Percentiles rank a stretch among this genome's conserved stretches.
Evolutionary conservation across 1,140 invertebrate genomes (phyloP).

Genomic region (Zaprionus gabonicus): DNA sequence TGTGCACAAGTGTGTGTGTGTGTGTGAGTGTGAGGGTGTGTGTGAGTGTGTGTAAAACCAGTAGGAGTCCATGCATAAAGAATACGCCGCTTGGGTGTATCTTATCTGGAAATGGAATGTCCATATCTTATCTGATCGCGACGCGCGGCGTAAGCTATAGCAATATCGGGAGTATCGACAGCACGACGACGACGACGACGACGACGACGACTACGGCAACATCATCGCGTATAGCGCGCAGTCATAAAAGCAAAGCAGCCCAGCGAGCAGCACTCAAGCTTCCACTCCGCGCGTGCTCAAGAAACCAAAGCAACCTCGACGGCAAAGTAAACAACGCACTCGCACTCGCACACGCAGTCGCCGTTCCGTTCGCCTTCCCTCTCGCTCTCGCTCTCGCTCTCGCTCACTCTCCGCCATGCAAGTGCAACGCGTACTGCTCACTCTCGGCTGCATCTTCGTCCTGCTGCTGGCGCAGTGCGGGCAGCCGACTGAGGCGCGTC

Average conservation of each 20-base stretch:
- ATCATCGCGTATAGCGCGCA: slow-evolving; percentile 39
- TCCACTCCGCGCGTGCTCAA: slow-evolving; percentile 16
- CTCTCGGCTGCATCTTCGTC: slow-evolving; percentile 25
- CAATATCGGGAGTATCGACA: slow-evolving; percentile 32
- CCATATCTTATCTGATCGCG: slow-evolving; percentile 37
- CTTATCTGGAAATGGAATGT: slow-evolving; percentile 35
- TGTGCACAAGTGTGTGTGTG: background rate
- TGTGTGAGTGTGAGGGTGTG: background rate
- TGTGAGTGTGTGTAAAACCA: background rate
- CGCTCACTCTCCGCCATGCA: slow-evolving; percentile 40
- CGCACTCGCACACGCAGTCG: background rate
- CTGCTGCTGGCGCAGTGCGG: slow-evolving; percentile 50
- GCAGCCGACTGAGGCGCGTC: slow-evolving; percentile 36
- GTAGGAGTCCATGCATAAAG: slow-evolving; percentile 4
- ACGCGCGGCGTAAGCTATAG: slow-evolving; percentile 19
- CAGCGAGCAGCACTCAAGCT: background rate
- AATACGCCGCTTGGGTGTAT: slow-evolving; percentile 3
- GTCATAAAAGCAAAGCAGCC: slow-evolving; percentile 56
- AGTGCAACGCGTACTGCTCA: slow-evolving; percentile 45
- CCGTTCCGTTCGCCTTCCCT: background rate
- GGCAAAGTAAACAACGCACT: background rate
- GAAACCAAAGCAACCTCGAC: background rate
- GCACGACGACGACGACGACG: slow-evolving; percentile 6
- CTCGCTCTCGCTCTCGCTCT: background rate
- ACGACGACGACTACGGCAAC: slow-evolving; percentile 45